A percentile compares a stretch with the other conserved stretches of the same genome.
These are phyloP conservation scores for Pangasianodon gigas DNA, from an alignment of 2,113 vertebrate genomes.

Conservation along the genomic window DNA sequence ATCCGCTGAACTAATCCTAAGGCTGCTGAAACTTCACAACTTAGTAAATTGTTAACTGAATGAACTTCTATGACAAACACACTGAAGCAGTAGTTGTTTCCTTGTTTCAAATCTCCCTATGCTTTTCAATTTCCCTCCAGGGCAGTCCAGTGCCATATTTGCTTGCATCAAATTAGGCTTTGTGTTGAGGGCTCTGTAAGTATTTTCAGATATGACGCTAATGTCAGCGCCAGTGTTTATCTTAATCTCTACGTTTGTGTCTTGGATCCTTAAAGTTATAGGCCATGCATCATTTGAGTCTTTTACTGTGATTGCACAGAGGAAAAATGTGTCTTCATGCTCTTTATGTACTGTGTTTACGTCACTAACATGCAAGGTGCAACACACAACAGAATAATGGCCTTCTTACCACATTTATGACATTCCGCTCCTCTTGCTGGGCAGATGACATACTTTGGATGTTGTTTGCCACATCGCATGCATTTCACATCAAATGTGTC, in stretches of 20 bases:
- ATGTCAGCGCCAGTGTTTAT: neutral
- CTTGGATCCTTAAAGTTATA: neutral
- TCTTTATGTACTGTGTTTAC: neutral
- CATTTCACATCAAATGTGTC: neutral
- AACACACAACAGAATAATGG: neutral
- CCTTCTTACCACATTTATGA: neutral
- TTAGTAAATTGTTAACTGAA: no score
- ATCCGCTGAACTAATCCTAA: no score
- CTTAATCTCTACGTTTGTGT: neutral
- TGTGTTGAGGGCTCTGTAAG: no score
- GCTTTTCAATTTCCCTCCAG: no score
- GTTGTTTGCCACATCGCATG: neutral
- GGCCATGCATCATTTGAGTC: neutral
- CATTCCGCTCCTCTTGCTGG: neutral
- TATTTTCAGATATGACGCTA: neutral
- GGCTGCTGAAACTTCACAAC: no score
- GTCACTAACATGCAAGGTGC: neutral
- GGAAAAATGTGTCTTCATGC: neutral
- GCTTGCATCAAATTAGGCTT: no score
- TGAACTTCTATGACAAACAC: no score
- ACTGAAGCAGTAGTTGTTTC: no score
- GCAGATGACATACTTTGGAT: neutral
- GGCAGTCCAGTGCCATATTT: no score
- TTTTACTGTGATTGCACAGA: neutral
- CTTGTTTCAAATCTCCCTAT: no score